These are phyloP conservation scores for Tachysurus vachellii DNA, from an alignment of 2,113 vertebrate genomes.

Conservation along the genomic window DNA sequence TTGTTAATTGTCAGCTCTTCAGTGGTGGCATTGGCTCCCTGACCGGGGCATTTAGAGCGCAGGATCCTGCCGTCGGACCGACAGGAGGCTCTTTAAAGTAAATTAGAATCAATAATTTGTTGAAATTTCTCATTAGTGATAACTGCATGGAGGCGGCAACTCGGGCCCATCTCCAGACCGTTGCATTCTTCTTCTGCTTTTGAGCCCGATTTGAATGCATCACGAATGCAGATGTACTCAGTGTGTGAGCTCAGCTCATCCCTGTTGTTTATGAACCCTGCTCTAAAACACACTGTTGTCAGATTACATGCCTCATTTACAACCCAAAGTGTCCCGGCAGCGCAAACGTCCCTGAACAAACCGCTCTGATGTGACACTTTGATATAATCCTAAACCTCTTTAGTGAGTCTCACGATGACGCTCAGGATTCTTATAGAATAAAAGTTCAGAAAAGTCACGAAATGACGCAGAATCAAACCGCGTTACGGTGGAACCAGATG, in stretches of 20 bases:
- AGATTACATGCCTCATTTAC: slow-evolving; percentile 34
- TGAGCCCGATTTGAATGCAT: background rate
- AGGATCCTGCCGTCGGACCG: too few species aligned
- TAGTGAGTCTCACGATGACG: background rate
- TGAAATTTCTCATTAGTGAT: too few species aligned
- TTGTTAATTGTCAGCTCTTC: too few species aligned
- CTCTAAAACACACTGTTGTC: background rate
- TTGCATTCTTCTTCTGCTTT: too few species aligned
- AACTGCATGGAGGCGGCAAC: too few species aligned
- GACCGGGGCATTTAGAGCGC: too few species aligned
- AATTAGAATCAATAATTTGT: too few species aligned
- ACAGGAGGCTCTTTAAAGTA: too few species aligned
- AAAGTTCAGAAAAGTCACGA: slow-evolving; percentile 5
- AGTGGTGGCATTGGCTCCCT: too few species aligned
- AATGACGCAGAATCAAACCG: background rate
- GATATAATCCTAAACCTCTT: background rate
- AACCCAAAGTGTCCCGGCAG: slow-evolving; percentile 14
- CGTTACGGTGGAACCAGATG: slow-evolving; percentile 35
- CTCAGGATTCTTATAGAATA: background rate
- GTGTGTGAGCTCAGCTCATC: background rate
- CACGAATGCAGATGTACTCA: background rate
- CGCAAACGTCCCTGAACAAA: background rate
- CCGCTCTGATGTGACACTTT: slow-evolving; percentile 1
- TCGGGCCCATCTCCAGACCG: too few species aligned
- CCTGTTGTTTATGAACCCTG: slow-evolving; percentile 11